Evolutionary conservation across 1,140 invertebrate genomes (phyloP), one percentile per base, ranked within the genome.

Genomic region (Trypoxylus dichotomus): DNA sequence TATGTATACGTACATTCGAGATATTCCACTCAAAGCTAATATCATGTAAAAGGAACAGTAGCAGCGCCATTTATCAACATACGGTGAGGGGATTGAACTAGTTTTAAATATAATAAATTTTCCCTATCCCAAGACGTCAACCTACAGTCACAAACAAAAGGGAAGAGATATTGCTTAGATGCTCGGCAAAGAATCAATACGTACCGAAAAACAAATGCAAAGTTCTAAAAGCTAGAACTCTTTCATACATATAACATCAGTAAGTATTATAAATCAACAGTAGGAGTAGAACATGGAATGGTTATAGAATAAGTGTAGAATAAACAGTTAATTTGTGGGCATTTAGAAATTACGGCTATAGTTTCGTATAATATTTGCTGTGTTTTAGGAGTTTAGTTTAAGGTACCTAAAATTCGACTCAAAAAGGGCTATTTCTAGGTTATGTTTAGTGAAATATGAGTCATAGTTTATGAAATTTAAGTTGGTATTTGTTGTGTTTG

Each of bases 51-150:
- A 54, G 19, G 19, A n/a, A 54, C 19, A 54, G 47, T n/a, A 54
- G 47, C 19, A 54, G 47, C 15, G 47, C 47, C 47, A 54, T 54
- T 54, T 54, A 15, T 54, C 47, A 54, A 54, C 47, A 54, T 54
- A 54, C 47, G 47, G 13, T 19, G 47, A 19, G 15, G 47, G 47
- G 47, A 54, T 54, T 54, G 47, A 19, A 54, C 47, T 54, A 54
- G 47, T 54, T 54, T 54, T 54, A 54, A 54, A 54, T 54, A 54
- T 54, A 54, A 54, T 54, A 54, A 54, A 54, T 54, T 19, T 54
- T 19, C 47, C 2, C 47, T n/a, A 54, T 54, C 47, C 47, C 15
- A 15, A 19, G 47, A 54, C 19, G 47, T 54, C 47, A 54, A 15
- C 47, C 47, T 54, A 13, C 47, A 54, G 47, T 54, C 47, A 54